phyloP scores from a whole-genome alignment of 2,113 vertebrate genomes.

The Siniperca chuatsi region DNA sequence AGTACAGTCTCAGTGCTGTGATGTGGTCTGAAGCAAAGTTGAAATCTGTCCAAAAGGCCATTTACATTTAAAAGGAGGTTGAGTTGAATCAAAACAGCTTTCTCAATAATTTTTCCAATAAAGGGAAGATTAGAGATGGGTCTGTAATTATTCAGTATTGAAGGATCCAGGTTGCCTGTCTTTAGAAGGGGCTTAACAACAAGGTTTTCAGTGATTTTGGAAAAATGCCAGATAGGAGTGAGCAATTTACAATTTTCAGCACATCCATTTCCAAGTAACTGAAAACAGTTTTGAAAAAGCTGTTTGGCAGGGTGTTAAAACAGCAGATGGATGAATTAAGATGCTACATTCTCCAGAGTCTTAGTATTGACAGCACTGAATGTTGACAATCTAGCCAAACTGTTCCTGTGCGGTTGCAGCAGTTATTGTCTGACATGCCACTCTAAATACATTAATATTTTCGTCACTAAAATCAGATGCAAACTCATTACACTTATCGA shows the following conservation, averaged over 20 bases:
- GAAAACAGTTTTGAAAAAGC: constrained; percentile 14
- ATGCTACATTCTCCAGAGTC: constrained; percentile 8
- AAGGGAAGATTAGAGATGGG: not conserved
- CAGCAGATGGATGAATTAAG: constrained; percentile 1
- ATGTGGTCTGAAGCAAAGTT: not conserved
- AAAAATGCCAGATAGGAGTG: constrained; percentile 1
- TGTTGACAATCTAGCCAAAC: constrained; percentile 1
- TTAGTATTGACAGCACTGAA: not conserved
- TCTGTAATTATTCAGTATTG: not conserved
- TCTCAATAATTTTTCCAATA: not conserved
- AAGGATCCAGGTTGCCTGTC: not conserved
- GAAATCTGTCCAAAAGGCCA: not conserved
- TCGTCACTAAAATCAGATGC: not conserved
- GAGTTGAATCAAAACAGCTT: not conserved
- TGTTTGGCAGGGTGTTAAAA: not conserved
- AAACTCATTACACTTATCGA: not conserved
- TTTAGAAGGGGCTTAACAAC: not conserved
- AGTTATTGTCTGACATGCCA: not conserved
- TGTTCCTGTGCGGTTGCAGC: not conserved
- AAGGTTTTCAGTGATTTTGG: not conserved
- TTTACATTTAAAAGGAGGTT: too few relatives aligned
- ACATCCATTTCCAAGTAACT: constrained; percentile 5
- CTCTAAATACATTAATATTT: not conserved
- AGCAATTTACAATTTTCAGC: too few relatives aligned
- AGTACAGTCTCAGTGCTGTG: not conserved